Percentiles rank a stretch among this genome's conserved stretches.
Conservation (phyloP, 2,113 vertebrate genomes). For the Triplophysa tibetana region DNA sequence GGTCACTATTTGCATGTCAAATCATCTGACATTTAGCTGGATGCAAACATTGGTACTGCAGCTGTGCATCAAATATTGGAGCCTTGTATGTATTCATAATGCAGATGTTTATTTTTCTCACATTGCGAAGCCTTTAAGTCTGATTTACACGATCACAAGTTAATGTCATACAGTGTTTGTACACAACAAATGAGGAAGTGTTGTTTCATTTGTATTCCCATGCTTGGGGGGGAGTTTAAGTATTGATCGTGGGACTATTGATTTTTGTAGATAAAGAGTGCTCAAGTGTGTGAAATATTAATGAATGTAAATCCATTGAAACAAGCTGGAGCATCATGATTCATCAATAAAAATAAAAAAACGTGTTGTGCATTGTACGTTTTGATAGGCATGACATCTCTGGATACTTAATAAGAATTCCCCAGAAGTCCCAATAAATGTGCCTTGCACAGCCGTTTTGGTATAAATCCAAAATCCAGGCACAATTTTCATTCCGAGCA, state of each 20-base stretch:
- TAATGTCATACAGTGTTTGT: constrained; percentile 14
- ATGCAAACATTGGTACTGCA: constrained; percentile 52
- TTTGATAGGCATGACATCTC: too few species aligned
- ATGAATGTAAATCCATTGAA: constrained; percentile 23
- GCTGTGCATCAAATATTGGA: constrained; percentile 50
- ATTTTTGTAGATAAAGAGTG: constrained; percentile 4
- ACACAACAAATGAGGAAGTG: not conserved
- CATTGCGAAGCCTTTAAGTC: constrained; percentile 8
- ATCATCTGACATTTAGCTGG: constrained; percentile 56
- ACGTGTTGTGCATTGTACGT: too few species aligned
- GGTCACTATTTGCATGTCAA: constrained; percentile 60
- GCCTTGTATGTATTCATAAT: constrained; percentile 30
- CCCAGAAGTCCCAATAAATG: not conserved
- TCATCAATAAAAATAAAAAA: too few species aligned
- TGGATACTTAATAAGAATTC: not conserved
- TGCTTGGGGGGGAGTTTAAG: not conserved
- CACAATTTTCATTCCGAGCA: too few species aligned
- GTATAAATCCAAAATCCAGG: not conserved
- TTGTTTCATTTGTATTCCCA: constrained; percentile 24
- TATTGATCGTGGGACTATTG: constrained; percentile 17
- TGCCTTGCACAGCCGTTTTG: not conserved
- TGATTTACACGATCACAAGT: constrained; percentile 15
- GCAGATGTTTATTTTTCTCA: constrained; percentile 46
- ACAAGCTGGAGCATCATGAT: not conserved
- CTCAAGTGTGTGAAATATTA: constrained; percentile 35